Percentiles rank a stretch among this genome's conserved stretches.
These are phyloP conservation scores for Amaurobius ferox DNA, from an alignment of 2,888 invertebrate species.

Conservation along the genomic window DNA sequence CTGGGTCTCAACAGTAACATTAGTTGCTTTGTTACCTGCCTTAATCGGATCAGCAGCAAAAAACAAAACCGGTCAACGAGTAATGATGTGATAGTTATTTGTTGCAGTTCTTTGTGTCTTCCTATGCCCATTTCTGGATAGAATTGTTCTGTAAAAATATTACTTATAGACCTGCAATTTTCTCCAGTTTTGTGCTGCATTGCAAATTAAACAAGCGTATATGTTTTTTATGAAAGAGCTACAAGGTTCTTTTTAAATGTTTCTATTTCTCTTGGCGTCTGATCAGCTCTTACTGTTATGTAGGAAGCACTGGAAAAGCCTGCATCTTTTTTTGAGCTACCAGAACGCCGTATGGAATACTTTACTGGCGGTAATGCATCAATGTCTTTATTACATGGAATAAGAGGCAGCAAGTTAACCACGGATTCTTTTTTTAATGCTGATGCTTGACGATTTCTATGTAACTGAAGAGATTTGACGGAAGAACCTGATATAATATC, in stretches of 20 bases:
- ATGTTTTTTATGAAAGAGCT: conserved; percentile 36
- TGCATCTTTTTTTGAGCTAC: conserved; percentile 49
- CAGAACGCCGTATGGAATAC: conserved; percentile 35
- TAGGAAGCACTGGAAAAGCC: conserved; percentile 37
- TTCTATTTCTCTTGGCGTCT: conserved; percentile 44
- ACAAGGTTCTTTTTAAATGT: conserved; percentile 60
- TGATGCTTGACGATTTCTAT: conserved; percentile 31
- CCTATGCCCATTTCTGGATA: too few relatives aligned
- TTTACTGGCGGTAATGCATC: conserved; percentile 45
- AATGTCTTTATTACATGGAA: conserved; percentile 51
- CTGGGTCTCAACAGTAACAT: too few relatives aligned
- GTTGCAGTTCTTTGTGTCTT: too few relatives aligned
- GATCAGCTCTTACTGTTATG: conserved; percentile 52
- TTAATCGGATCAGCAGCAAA: too few relatives aligned
- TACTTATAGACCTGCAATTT: too few relatives aligned
- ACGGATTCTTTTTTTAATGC: conserved; percentile 31
- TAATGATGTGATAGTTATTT: too few relatives aligned
- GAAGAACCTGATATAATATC: conserved; percentile 40
- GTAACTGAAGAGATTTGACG: conserved; percentile 35
- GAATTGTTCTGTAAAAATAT: too few relatives aligned
- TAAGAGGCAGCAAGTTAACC: conserved; percentile 36
- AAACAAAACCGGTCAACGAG: too few relatives aligned
- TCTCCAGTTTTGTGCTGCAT: too few relatives aligned
- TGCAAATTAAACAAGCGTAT: too few relatives aligned
- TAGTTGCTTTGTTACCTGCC: too few relatives aligned